Evolutionary conservation across 2,797 vertebrate genomes (phyloP), one percentile per base, ranked within the genome.

Genomic region (Halcyon chelicuti): DNA sequence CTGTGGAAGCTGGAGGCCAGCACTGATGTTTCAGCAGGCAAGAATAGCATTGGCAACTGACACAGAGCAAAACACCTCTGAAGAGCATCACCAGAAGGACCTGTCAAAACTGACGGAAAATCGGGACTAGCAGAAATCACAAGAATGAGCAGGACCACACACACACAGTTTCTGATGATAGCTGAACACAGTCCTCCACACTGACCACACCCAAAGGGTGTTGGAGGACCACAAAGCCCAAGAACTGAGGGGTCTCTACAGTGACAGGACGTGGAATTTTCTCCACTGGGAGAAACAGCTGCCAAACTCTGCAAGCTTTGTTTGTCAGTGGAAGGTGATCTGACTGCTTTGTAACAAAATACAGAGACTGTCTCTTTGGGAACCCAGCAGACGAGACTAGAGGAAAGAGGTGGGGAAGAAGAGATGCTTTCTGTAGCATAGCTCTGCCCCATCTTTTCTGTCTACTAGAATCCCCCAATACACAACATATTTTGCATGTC

Each of bases 271-370:
- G 65, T 66, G 52, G 37, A 83, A 80, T 94, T 86, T 78, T 89
- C 81, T 88, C 68, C 90, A 31, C 8, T 37, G 23, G 71, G 93
- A 96, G 93, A 89, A 95, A 88, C 31, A 96, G 95, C 94, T 96
- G 95, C 94, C 94, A 79, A 91, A 88, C 26, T 86, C 66, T 79
- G 73, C 71, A 88, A 79, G 88, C 73, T 85, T 82, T 94, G 52
- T 86, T 86, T 79, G 51, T 74, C 7, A 8, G 68, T 83, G 78
- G 71, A 90, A 92, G 57, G 71, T 88, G 80, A 68, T 65, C 68
- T 84, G n/a, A 63, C 58, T 75, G 71, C n/a, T 86, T 94, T 68
- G 35, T 73, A 90, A 88, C 39, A 86, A 91, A 92, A 80, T 65
- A 88, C 55, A 86, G 70, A 84, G 61, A 86, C 49, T 0, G 0